These are phyloP conservation scores for Anser cygnoides DNA, from an alignment of 2,113 vertebrate species.

Conservation along the genomic window DNA sequence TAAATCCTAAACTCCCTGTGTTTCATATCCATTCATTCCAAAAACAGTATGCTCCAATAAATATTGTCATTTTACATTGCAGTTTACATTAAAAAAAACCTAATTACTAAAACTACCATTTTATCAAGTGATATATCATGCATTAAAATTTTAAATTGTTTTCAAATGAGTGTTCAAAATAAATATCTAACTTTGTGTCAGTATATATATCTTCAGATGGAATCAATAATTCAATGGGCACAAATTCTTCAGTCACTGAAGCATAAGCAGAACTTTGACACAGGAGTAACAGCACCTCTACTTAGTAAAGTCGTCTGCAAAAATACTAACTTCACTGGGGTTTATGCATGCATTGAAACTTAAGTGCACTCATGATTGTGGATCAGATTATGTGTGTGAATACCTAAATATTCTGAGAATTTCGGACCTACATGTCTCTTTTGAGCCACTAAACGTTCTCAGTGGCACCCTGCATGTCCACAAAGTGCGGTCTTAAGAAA, in stretches of 20 bases:
- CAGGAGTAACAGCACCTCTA: neutral
- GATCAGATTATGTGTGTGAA: neutral
- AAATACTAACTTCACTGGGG: neutral
- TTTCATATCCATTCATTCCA: neutral
- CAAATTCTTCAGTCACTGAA: neutral
- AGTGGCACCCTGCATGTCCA: neutral
- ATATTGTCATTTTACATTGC: neutral
- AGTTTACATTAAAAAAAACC: neutral
- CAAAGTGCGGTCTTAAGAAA: neutral
- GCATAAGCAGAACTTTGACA: neutral
- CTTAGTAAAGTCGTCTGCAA: neutral
- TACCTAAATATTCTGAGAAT: neutral
- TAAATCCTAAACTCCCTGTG: neutral
- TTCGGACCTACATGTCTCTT: neutral
- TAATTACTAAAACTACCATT: neutral
- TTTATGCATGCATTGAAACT: neutral
- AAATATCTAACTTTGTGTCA: neutral
- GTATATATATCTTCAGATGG: neutral
- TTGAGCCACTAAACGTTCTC: neutral
- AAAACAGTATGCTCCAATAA: neutral
- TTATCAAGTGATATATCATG: neutral
- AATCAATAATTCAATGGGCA: neutral
- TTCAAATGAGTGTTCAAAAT: neutral
- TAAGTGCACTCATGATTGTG: neutral
- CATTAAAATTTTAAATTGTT: neutral